These are phyloP conservation scores for Pogonognathellus flavescens DNA, from an alignment of 1,140 invertebrate genomes.

Conservation along the genomic window DNA sequence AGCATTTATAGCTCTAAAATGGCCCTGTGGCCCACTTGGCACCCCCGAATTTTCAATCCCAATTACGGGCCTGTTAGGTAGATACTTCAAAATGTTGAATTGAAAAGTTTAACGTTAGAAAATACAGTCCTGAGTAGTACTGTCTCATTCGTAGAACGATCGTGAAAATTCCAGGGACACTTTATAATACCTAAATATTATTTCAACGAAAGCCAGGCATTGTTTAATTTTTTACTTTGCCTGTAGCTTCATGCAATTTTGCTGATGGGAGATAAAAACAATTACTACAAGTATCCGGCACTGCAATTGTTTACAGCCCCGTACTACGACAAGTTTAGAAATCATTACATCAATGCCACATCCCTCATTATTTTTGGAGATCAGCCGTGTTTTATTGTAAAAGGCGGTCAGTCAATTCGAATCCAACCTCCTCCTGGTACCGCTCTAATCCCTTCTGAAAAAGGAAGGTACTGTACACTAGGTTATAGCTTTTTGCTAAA, in stretches of 20 bases:
- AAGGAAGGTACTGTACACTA: not conserved
- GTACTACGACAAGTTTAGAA: not conserved
- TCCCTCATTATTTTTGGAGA: not conserved
- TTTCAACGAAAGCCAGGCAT: too few species aligned
- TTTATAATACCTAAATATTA: too few species aligned
- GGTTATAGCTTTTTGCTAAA: not conserved
- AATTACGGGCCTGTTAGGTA: too few species aligned
- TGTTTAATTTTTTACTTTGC: not conserved
- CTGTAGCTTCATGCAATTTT: not conserved
- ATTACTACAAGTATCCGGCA: not conserved
- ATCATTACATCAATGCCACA: not conserved
- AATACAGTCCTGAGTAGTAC: too few species aligned
- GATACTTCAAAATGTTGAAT: too few species aligned
- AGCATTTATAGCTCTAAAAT: too few species aligned
- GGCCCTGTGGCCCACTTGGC: too few species aligned
- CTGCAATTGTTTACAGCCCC: conserved; percentile 7
- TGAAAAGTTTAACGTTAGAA: too few species aligned
- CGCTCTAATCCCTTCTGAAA: not conserved
- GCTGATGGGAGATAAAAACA: not conserved
- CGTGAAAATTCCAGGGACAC: too few species aligned
- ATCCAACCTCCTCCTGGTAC: not conserved
- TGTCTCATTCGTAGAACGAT: too few species aligned
- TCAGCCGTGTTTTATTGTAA: not conserved
- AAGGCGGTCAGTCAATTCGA: not conserved
- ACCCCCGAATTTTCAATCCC: too few species aligned